Evolutionary conservation across 1,140 invertebrate genomes (phyloP).

Genomic region (Panagrolaimus sp.): DNA sequence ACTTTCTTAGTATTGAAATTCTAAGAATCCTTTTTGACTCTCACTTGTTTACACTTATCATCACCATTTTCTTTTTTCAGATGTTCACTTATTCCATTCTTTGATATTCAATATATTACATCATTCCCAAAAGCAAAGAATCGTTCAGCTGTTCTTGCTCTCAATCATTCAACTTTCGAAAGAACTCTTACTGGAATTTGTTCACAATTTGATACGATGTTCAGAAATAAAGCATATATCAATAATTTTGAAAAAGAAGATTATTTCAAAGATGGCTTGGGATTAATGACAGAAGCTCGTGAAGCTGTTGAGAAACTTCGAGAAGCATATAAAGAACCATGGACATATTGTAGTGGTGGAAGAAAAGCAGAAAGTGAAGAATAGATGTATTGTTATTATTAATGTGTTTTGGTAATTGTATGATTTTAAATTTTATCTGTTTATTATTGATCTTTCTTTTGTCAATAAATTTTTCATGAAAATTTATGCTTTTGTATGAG

Average conservation of each 20-base stretch:
- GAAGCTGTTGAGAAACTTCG: background rate
- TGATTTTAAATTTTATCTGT: too few species aligned
- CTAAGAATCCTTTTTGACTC: too few species aligned
- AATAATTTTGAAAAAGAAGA: conserved; percentile 17
- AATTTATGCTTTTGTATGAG: too few species aligned
- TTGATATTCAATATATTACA: background rate
- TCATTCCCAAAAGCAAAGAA: background rate
- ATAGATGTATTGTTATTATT: too few species aligned
- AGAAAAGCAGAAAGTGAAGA: background rate
- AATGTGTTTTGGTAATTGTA: too few species aligned
- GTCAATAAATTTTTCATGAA: too few species aligned
- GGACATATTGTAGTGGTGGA: background rate
- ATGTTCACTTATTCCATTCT: background rate
- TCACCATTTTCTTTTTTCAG: too few species aligned
- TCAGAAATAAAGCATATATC: conserved; percentile 18
- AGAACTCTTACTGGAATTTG: conserved; percentile 24
- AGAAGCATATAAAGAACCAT: background rate
- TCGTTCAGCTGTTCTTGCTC: conserved; percentile 28
- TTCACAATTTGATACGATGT: conserved; percentile 21
- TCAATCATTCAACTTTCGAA: conserved; percentile 34
- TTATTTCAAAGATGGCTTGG: background rate
- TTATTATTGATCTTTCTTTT: too few species aligned
- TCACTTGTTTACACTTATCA: too few species aligned
- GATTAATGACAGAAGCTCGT: conserved; percentile 5
- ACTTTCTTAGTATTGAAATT: conserved; percentile 5